A percentile compares a stretch with the other conserved stretches of the same genome.
These are phyloP conservation scores for Pterostichus madidus DNA, from an alignment of 2,888 invertebrate genomes.

Conservation along the genomic window DNA sequence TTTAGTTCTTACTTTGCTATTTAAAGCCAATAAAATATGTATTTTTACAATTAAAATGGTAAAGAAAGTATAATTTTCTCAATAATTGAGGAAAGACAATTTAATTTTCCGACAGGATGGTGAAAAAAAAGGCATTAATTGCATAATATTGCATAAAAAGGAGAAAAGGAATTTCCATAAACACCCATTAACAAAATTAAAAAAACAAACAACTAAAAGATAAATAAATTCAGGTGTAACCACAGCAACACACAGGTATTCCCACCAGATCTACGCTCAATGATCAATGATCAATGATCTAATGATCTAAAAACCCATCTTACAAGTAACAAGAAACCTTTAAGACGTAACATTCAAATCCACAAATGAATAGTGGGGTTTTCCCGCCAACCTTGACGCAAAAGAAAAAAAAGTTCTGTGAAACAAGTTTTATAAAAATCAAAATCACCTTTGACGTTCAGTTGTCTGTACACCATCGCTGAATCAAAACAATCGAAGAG, in stretches of 20 bases:
- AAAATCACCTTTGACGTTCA: slow-evolving; percentile 3
- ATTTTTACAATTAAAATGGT: no score
- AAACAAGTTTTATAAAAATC: slow-evolving; percentile 40
- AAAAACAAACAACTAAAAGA: background rate
- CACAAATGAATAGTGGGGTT: background rate
- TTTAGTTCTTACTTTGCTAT: no score
- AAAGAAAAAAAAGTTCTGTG: background rate
- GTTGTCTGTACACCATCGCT: background rate
- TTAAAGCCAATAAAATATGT: no score
- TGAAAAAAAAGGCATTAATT: background rate
- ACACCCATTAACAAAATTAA: background rate
- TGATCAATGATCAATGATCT: slow-evolving; percentile 6
- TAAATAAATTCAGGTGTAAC: background rate
- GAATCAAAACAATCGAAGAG: background rate
- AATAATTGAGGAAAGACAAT: no score
- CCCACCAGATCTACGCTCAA: slow-evolving; percentile 6
- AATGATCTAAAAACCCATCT: slow-evolving; percentile 3
- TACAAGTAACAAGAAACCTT: background rate
- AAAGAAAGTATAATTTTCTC: no score
- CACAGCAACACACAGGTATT: background rate
- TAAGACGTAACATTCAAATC: background rate
- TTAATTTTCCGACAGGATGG: no score
- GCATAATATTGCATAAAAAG: background rate
- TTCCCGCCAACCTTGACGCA: slow-evolving; percentile 18
- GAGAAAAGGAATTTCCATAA: background rate